phyloP scores from a whole-genome alignment of 2,113 vertebrate species.

The Sapajus apella region DNA sequence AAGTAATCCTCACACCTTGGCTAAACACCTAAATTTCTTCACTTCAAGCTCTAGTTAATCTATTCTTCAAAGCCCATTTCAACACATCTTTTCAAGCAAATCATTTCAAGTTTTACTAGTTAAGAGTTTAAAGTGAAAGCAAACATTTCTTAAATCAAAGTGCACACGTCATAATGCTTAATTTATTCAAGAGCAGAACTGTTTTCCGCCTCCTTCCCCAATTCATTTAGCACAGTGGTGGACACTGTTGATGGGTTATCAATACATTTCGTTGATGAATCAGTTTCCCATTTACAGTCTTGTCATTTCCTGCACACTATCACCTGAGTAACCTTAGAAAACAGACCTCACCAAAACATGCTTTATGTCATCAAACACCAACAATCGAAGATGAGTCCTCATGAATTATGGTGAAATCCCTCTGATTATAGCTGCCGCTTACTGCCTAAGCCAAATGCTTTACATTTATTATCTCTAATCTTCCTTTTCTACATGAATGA shows the following conservation, averaged over 20 bases:
- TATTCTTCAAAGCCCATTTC: conserved; percentile 46
- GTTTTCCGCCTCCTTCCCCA: background rate
- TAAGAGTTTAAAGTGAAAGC: conserved; percentile 34
- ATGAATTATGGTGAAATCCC: background rate
- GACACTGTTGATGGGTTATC: background rate
- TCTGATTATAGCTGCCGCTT: background rate
- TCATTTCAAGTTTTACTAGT: conserved; percentile 17
- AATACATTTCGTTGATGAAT: background rate
- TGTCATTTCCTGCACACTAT: background rate
- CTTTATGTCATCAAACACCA: background rate
- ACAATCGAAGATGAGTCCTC: background rate
- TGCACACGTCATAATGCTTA: background rate
- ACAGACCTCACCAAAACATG: background rate
- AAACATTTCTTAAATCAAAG: conserved; percentile 45
- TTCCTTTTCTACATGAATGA: background rate
- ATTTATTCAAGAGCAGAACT: background rate
- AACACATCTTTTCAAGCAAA: conserved; percentile 31
- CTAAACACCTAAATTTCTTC: background rate
- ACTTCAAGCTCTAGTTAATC: conserved; percentile 38
- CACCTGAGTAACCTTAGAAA: background rate
- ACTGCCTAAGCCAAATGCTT: background rate
- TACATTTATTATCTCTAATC: background rate
- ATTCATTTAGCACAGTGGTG: background rate
- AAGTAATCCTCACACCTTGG: no score
- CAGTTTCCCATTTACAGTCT: background rate